Conservation (phyloP, 2,113 vertebrate species). For the Ameiurus melas region DNA sequence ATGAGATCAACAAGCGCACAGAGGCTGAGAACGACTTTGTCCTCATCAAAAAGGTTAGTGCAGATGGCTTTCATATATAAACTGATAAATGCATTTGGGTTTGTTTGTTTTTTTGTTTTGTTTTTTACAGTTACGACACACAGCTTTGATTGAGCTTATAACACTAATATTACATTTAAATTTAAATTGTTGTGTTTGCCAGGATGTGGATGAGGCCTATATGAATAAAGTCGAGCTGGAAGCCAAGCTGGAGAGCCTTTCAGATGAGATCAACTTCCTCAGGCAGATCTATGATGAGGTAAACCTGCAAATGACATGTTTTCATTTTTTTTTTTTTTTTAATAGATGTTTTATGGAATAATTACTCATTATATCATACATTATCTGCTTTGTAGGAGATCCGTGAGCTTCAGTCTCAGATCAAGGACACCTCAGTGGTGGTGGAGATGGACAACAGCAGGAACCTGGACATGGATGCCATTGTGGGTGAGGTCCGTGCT, state of each 20-base stretch:
- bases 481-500: constrained; percentile 82
- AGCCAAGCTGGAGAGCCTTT: constrained; percentile 88
- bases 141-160: too few relatives aligned
- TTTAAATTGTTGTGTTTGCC: constrained; percentile 30
- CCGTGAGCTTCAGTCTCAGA: constrained; percentile 81
- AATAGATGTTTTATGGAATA: not conserved
- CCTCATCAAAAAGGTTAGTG: constrained; percentile 79
- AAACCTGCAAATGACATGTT: constrained; percentile 37
- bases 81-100: not conserved
- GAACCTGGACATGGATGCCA: constrained; percentile 87
- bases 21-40: constrained; percentile 82
- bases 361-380: not conserved
- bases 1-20: constrained; percentile 81
- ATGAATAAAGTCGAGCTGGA: constrained; percentile 94
- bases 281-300: constrained; percentile 89
- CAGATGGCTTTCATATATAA: not conserved
- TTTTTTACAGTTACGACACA: not conserved
- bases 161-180: not conserved
- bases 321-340: too few relatives aligned
- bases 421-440: constrained; percentile 84
- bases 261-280: constrained; percentile 89
- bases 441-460: constrained; percentile 97
- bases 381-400: constrained; percentile 75
- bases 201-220: constrained; percentile 93
- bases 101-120: not conserved